A percentile compares a stretch with the other conserved stretches of the same genome.
Evolutionary conservation across 2,888 invertebrate species (phyloP).

Genomic region (Sarcophaga caerulescens): DNA sequence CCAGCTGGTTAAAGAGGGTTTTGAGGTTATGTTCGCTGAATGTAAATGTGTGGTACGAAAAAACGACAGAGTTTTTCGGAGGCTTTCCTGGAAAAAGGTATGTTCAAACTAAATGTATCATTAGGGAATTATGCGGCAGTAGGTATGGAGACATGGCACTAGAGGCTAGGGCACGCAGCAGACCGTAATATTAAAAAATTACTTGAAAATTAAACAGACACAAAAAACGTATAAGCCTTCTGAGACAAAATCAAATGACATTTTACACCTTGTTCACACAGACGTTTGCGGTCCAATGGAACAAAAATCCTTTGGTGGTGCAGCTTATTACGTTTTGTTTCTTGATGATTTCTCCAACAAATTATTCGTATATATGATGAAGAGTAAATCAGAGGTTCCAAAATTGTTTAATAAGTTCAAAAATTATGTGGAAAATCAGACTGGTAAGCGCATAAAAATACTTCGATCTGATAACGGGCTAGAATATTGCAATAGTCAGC

Average conservation of each 20-base stretch:
- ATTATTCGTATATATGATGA: constrained; percentile 36
- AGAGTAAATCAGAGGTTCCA: constrained; percentile 32
- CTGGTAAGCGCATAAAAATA: constrained; percentile 26
- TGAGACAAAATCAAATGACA: constrained; percentile 23
- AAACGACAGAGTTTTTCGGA: not conserved
- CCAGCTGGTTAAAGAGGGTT: constrained; percentile 21
- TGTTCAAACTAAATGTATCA: not conserved
- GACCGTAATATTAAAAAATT: not conserved
- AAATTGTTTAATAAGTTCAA: constrained; percentile 36
- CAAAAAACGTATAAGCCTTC: constrained; percentile 18
- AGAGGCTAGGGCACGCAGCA: constrained; percentile 11
- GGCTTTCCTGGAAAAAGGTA: not conserved
- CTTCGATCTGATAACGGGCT: constrained; percentile 31
- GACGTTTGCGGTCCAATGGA: constrained; percentile 42
- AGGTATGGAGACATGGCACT: constrained; percentile 7
- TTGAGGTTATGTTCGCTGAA: constrained; percentile 1
- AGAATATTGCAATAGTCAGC: constrained; percentile 30
- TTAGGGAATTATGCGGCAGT: not conserved
- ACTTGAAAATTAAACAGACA: constrained; percentile 4
- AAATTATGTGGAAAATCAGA: constrained; percentile 35
- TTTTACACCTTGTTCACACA: constrained; percentile 31
- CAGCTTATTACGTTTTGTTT: constrained; percentile 31
- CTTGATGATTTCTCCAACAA: constrained; percentile 34
- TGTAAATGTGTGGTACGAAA: constrained; percentile 3
- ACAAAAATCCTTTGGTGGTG: constrained; percentile 21